These are phyloP conservation scores for Myiothlypis coronata DNA, from an alignment of 2,797 vertebrate genomes.

Conservation along the genomic window DNA sequence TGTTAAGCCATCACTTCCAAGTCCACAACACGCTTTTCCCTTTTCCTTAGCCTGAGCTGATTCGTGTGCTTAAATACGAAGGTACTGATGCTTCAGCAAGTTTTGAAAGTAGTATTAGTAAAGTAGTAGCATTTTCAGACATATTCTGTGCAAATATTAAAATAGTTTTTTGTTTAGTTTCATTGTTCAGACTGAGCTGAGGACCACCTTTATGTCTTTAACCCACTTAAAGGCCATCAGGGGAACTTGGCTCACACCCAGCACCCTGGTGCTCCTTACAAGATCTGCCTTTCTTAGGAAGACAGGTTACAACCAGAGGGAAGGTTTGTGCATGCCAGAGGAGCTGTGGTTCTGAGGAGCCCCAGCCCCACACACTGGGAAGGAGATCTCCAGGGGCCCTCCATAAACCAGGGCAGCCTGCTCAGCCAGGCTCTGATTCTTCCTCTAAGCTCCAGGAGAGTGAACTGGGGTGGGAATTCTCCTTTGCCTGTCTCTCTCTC, in stretches of 20 bases:
- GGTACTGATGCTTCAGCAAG: background rate
- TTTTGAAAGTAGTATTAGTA: background rate
- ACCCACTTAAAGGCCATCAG: background rate
- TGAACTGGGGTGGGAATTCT: background rate
- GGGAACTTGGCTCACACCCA: background rate
- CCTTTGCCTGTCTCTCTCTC: background rate
- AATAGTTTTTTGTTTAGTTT: background rate
- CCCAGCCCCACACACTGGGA: fast-evolving
- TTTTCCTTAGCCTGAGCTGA: background rate
- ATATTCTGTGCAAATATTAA: background rate
- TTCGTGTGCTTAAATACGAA: background rate
- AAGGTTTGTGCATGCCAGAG: background rate
- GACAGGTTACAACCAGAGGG: background rate
- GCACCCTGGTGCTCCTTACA: background rate
- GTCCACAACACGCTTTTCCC: background rate
- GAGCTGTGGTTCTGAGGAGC: background rate
- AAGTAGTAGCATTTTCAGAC: background rate
- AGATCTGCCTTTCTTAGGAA: background rate
- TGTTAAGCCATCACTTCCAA: background rate
- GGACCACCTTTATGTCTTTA: background rate
- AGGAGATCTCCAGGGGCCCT: background rate
- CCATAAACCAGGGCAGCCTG: background rate
- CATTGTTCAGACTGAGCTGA: background rate
- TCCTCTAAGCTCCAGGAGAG: background rate
- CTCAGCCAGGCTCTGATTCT: background rate